These are phyloP conservation scores for Trigoniulus corallinus DNA, from an alignment of 1,140 invertebrate genomes.

Conservation along the genomic window DNA sequence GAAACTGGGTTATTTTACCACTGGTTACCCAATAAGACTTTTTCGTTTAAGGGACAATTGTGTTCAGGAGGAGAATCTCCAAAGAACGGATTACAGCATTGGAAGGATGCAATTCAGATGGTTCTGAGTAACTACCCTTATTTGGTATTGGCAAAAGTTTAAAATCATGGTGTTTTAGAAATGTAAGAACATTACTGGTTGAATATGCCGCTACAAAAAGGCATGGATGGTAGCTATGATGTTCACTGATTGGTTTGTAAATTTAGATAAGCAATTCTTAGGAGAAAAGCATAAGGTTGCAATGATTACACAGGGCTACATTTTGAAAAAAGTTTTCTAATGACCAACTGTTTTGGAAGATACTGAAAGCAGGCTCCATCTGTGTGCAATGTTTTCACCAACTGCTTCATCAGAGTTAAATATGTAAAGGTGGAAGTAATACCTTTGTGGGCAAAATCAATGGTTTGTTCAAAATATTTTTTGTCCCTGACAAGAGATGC, in stretches of 20 bases:
- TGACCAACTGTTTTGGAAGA: no score
- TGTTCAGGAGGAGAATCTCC: constrained; percentile 14
- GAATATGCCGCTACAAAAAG: constrained; percentile 13
- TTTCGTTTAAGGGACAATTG: constrained; percentile 12
- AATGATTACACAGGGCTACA: no score
- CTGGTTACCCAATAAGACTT: constrained; percentile 15
- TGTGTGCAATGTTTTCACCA: no score
- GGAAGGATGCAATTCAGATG: constrained; percentile 18
- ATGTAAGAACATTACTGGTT: constrained; percentile 11
- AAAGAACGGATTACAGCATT: constrained; percentile 22
- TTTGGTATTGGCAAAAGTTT: constrained; percentile 18
- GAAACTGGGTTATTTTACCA: constrained; percentile 22
- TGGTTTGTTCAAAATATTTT: no score
- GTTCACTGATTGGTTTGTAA: constrained; percentile 13
- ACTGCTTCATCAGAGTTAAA: no score
- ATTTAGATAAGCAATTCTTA: constrained; percentile 11
- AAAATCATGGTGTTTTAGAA: constrained; percentile 15
- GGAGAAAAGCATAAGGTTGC: constrained; percentile 10
- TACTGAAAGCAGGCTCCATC: no score
- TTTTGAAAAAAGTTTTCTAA: no score
- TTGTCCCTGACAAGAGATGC: no score
- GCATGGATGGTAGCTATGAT: not conserved
- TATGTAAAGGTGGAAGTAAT: no score
- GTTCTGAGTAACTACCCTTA: constrained; percentile 18
- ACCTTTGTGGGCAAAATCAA: no score